Evolutionary conservation across 2,888 invertebrate species (phyloP).

Genomic region (Euzophera pinguis): DNA sequence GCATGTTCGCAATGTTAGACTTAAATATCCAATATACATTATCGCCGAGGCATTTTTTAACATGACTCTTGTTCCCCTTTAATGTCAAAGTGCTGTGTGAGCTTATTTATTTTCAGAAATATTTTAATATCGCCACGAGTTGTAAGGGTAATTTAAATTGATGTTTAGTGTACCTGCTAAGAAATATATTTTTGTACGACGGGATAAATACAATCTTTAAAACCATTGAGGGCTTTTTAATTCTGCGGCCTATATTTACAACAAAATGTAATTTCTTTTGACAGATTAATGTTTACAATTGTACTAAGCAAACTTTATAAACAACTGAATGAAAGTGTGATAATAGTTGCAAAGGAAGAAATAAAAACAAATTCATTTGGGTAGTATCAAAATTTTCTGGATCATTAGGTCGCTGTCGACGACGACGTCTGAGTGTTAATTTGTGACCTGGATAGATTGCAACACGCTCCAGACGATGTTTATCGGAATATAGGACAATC

Average conservation of each 20-base stretch:
- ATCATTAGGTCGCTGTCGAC: conserved; percentile 19
- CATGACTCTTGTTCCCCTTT: not conserved
- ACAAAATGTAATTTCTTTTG: no score
- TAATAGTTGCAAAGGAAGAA: not conserved
- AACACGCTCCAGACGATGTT: conserved; percentile 28
- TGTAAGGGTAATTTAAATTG: not conserved
- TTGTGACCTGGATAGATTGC: conserved; percentile 48
- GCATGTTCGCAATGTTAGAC: conserved; percentile 4
- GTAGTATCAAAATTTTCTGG: conserved; percentile 16
- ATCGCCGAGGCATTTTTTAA: not conserved
- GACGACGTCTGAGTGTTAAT: conserved; percentile 29
- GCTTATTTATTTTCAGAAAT: not conserved
- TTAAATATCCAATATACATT: not conserved
- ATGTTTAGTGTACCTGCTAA: not conserved
- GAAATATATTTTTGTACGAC: not conserved
- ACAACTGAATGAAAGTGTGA: not conserved
- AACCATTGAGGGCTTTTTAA: not conserved
- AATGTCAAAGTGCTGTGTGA: not conserved
- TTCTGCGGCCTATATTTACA: not conserved
- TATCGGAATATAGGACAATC: conserved; percentile 46
- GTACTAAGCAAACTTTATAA: not conserved
- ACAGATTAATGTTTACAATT: not conserved
- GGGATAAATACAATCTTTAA: not conserved
- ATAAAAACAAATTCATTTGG: conserved; percentile 1
- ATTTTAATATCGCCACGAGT: not conserved